Evolutionary conservation across 2,797 vertebrate genomes (phyloP).

Genomic region (Acipenser transmontanus): DNA sequence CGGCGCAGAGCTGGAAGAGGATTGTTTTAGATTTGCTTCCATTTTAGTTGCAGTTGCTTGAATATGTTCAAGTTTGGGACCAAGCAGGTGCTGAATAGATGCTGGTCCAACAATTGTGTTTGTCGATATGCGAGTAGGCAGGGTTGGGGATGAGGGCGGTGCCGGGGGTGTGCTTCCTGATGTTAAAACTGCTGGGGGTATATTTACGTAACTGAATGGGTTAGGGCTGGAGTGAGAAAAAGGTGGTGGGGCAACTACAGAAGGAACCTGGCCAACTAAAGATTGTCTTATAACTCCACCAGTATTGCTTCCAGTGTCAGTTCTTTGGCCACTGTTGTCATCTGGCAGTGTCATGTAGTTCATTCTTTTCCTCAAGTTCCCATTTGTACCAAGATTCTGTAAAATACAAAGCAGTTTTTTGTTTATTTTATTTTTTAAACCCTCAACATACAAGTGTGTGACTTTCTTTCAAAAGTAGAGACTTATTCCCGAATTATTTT

Average conservation of each 20-base stretch:
- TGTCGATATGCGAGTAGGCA: conserved; percentile 55
- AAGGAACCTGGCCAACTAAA: conserved; percentile 54
- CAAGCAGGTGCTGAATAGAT: conserved; percentile 72
- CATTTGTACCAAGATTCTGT: conserved; percentile 77
- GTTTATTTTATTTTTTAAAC: too few species aligned
- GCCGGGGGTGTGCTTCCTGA: conserved; percentile 63
- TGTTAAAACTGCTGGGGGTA: conserved; percentile 60
- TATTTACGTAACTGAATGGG: conserved; percentile 72
- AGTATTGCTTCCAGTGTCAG: conserved; percentile 66
- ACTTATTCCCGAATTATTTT: too few species aligned
- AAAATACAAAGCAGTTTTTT: conserved; percentile 30
- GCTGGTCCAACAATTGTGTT: conserved; percentile 51
- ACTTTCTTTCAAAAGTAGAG: too few species aligned
- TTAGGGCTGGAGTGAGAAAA: conserved; percentile 78
- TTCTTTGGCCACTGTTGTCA: conserved; percentile 55
- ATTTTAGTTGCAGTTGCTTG: conserved; percentile 68
- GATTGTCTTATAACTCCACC: conserved; percentile 44
- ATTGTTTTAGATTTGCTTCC: conserved; percentile 57
- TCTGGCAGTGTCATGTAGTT: conserved; percentile 72
- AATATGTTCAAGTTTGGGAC: conserved; percentile 78
- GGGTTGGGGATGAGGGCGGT: conserved; percentile 68
- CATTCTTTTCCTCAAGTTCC: conserved; percentile 84
- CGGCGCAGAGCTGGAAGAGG: conserved; percentile 52
- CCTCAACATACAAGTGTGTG: too few species aligned
- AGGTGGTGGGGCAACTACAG: conserved; percentile 51